phyloP scores from a whole-genome alignment of 30 jellyfish, hydroid and myxozoan species.

The Aurelia coerulea region DNA sequence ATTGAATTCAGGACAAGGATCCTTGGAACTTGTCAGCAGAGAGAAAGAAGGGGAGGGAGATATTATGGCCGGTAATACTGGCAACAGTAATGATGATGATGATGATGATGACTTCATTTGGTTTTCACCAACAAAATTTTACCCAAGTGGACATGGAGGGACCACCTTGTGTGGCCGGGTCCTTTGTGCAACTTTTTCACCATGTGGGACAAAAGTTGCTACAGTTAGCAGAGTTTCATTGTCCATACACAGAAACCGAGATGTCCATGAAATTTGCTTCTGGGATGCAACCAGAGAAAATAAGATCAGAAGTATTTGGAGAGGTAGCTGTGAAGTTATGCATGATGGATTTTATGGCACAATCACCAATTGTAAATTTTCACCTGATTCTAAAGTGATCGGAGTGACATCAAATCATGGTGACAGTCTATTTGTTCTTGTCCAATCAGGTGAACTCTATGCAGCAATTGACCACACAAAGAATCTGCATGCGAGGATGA shows the following conservation, averaged over 20 bases:
- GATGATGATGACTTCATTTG: conserved; percentile 10
- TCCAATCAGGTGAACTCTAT: conserved; percentile 12
- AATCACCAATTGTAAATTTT: conserved; percentile 25
- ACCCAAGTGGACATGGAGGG: conserved; percentile 39
- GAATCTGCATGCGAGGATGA: neutral
- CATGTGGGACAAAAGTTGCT: conserved; percentile 35
- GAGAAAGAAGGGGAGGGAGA: neutral
- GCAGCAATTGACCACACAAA: neutral
- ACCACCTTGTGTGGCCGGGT: conserved; percentile 69
- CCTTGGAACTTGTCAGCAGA: conserved; percentile 36
- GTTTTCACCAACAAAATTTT: conserved; percentile 19
- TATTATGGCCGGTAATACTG: neutral
- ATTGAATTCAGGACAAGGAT: conserved; percentile 56
- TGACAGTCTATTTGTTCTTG: conserved; percentile 14
- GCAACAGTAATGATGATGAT: neutral
- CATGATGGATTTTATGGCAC: conserved; percentile 43
- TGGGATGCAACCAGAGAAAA: conserved; percentile 22
- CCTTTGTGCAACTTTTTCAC: conserved; percentile 53
- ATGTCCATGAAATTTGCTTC: conserved; percentile 52
- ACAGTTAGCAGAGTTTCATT: conserved; percentile 55
- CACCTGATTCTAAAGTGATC: conserved; percentile 15
- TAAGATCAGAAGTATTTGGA: conserved; percentile 34
- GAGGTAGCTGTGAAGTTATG: conserved; percentile 35
- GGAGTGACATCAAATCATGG: conserved; percentile 66
- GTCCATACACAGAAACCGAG: conserved; percentile 41